Evolutionary conservation across 2,113 vertebrate species (phyloP).

Genomic region (Aptenodytes forsteri): DNA sequence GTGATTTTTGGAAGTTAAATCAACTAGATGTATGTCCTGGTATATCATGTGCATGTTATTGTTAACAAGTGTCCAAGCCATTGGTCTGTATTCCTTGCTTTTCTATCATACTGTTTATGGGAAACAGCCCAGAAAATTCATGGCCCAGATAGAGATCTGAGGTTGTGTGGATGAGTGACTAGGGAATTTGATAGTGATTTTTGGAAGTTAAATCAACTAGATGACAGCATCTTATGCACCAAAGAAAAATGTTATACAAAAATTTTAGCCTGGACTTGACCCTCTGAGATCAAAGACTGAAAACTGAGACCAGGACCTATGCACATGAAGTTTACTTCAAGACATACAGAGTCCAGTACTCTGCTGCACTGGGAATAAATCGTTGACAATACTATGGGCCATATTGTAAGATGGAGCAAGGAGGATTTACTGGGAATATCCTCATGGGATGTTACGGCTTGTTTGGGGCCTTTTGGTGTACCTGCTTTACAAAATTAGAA

Average conservation of each 20-base stretch:
- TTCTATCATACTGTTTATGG: background rate
- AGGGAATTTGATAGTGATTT: background rate
- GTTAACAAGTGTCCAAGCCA: background rate
- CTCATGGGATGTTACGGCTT: background rate
- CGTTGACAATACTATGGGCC: background rate
- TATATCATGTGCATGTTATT: background rate
- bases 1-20: background rate
- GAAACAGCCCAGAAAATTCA: background rate
- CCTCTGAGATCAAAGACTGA: background rate
- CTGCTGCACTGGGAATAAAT: background rate
- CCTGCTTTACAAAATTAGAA: background rate
- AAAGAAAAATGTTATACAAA: background rate
- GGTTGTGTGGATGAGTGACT: background rate
- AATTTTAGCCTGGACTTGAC: background rate
- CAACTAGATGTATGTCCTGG: background rate
- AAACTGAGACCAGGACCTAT: background rate
- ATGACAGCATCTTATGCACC: background rate
- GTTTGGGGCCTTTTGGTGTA: background rate
- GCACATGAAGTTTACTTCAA: background rate
- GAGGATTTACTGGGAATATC: background rate
- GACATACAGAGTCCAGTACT: background rate
- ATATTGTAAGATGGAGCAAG: background rate
- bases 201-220: background rate
- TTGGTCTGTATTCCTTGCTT: background rate
- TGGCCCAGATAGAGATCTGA: background rate